These are phyloP conservation scores for Macroglossus sobrinus DNA, from an alignment of 2,113 vertebrate species.

Conservation along the genomic window DNA sequence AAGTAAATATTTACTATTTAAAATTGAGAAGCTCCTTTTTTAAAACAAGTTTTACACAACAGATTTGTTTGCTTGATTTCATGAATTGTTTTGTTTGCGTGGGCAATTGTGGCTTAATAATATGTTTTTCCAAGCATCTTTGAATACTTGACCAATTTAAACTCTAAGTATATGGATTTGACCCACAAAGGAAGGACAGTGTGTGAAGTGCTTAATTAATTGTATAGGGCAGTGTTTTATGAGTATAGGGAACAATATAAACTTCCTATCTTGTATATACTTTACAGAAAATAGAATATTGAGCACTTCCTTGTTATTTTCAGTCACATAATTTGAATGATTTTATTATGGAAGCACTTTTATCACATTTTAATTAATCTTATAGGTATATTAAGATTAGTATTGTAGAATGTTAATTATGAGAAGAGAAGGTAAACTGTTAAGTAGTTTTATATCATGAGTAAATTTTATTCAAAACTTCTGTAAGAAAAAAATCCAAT, in stretches of 20 bases:
- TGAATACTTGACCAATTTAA: neutral
- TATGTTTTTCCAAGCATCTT: neutral
- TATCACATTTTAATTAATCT: neutral
- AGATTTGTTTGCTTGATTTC: neutral
- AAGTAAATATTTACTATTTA: neutral
- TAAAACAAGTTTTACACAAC: neutral
- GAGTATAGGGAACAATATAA: neutral
- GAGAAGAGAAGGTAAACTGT: neutral
- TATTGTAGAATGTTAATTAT: neutral
- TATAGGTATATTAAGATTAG: neutral
- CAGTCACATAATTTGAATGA: neutral
- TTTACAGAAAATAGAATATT: neutral
- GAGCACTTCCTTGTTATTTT: neutral
- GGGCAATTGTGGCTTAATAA: neutral
- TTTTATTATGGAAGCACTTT: neutral
- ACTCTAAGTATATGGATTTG: neutral
- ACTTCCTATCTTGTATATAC: neutral
- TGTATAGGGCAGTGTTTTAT: neutral
- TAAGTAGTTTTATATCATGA: neutral
- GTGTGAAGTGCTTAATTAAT: neutral
- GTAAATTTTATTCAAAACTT: constrained; percentile 26
- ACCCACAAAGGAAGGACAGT: neutral
- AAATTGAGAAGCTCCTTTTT: neutral
- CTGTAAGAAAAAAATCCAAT: neutral
- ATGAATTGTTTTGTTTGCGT: neutral